Evolutionary conservation across 2,797 vertebrate genomes (phyloP).

Genomic region (Acanthis flammea): DNA sequence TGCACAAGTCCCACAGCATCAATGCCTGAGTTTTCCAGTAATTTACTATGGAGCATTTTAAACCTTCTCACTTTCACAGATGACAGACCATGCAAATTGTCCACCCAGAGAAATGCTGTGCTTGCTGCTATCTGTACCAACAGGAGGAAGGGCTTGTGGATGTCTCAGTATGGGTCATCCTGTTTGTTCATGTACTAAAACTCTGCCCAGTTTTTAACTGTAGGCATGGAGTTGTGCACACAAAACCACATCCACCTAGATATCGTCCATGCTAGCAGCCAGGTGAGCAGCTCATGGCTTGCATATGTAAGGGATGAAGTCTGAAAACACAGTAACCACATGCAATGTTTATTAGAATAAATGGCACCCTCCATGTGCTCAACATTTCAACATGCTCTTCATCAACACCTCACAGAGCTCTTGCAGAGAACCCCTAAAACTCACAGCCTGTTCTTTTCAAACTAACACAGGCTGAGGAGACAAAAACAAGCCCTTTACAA

Average conservation of each 20-base stretch:
- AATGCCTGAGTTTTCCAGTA: background rate
- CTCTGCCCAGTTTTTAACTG: background rate
- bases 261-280: fast-evolving
- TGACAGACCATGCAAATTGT: background rate
- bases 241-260: background rate
- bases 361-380: background rate
- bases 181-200: background rate
- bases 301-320: fast-evolving
- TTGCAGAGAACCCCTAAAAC: background rate
- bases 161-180: fast-evolving
- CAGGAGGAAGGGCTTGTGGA: background rate
- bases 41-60: background rate
- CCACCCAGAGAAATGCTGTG: background rate
- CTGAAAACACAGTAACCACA: background rate
- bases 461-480: background rate
- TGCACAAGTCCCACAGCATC: background rate
- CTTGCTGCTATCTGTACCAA: background rate
- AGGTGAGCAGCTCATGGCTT: fast-evolving
- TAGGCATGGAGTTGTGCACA: background rate
- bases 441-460: background rate
- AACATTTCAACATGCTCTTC: background rate
- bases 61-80: background rate
- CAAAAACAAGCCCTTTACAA: background rate
- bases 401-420: fast-evolving
- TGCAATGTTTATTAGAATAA: background rate